These are phyloP conservation scores for Cantharis rustica DNA, from an alignment of 2,888 invertebrate species.

Conservation along the genomic window DNA sequence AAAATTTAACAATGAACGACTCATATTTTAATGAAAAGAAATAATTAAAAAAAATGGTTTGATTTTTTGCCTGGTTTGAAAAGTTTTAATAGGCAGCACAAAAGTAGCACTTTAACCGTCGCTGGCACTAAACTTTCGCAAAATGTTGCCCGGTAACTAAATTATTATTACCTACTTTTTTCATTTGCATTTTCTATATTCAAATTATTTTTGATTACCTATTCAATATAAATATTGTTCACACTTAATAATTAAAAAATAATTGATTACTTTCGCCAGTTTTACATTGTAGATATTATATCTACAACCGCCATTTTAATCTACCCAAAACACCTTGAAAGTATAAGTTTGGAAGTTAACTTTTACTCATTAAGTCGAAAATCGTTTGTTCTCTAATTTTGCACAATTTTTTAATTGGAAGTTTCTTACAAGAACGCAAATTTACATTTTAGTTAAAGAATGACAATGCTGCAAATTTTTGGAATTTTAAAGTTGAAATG, in stretches of 20 bases:
- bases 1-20: too few species aligned
- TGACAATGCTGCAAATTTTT: background rate
- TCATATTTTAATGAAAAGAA: too few species aligned
- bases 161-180: too few species aligned
- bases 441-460: background rate
- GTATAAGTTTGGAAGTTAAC: background rate
- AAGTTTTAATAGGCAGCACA: too few species aligned
- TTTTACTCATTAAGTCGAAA: background rate
- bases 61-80: too few species aligned
- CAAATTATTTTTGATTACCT: too few species aligned
- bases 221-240: background rate
- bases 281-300: background rate
- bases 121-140: too few species aligned
- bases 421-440: background rate
- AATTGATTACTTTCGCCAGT: background rate
- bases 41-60: too few species aligned
- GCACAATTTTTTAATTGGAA: background rate
- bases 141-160: too few species aligned
- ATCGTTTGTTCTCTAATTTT: background rate
- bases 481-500: background rate
- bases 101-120: too few species aligned
- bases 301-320: background rate
- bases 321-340: background rate
- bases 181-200: too few species aligned
- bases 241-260: background rate